Conservation (phyloP, 2,797 vertebrate species). For the Hydrophis major region DNA sequence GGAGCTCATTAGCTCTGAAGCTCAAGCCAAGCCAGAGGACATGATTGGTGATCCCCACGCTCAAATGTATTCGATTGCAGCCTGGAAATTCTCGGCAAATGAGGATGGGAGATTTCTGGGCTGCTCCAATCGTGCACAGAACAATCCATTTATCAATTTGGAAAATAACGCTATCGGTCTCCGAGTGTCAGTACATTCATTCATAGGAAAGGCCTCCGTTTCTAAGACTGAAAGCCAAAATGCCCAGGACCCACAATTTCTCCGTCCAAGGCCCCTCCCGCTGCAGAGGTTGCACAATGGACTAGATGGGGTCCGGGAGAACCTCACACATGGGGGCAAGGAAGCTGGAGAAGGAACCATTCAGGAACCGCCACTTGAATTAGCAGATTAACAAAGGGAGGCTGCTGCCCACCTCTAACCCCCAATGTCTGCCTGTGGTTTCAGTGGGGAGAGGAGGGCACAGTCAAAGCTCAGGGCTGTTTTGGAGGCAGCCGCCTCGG, state of each 20-base stretch:
- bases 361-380: neutral
- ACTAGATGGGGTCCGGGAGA: neutral
- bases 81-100: neutral
- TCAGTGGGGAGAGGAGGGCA: neutral
- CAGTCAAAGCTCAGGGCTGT: neutral
- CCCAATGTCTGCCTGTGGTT: too few species aligned
- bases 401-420: too few species aligned
- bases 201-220: neutral
- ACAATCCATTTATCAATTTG: neutral
- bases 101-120: neutral
- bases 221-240: neutral
- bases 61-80: neutral
- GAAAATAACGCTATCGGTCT: neutral
- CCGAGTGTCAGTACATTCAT: neutral
- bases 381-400: neutral
- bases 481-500: neutral
- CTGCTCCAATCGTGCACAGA: neutral
- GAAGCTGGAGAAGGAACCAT: neutral
- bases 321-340: neutral
- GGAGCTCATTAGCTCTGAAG: neutral
- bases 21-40: neutral
- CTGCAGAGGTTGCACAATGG: neutral
- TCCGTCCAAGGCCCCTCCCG: neutral
- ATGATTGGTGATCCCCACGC: neutral
- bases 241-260: neutral